phyloP scores from a whole-genome alignment of 2,113 vertebrate genomes.

The Pachyramphus minor region DNA sequence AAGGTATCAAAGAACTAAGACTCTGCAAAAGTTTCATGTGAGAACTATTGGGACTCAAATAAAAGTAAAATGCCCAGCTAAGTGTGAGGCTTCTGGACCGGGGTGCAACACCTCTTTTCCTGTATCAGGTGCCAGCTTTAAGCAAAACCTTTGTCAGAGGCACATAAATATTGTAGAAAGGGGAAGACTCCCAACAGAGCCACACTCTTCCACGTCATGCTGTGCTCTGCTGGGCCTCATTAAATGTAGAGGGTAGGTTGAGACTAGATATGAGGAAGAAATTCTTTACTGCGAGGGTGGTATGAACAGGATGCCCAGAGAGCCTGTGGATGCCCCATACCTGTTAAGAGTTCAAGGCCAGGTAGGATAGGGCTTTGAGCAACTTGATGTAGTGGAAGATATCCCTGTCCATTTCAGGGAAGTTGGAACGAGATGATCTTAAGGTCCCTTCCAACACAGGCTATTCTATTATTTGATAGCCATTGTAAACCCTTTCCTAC shows the following conservation, averaged over 20 bases:
- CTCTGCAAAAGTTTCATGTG: no score
- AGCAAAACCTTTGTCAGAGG: neutral
- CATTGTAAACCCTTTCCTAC: neutral
- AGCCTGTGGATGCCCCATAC: neutral
- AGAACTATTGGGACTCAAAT: no score
- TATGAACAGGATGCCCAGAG: neutral
- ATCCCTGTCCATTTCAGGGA: neutral
- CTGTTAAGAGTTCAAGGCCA: neutral
- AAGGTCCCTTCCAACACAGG: neutral
- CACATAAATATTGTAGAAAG: neutral
- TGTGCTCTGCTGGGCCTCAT: no score
- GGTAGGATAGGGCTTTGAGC: neutral
- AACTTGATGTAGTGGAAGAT: neutral
- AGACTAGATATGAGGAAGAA: neutral
- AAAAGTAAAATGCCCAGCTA: no score
- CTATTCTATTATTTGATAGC: neutral
- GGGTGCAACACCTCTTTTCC: neutral
- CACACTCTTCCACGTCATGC: neutral
- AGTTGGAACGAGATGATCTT: neutral
- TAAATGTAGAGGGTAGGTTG: neutral
- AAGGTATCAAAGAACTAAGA: no score
- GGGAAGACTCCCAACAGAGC: neutral
- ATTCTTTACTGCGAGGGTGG: neutral
- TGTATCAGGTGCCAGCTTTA: neutral
- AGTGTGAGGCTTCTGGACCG: no score